A percentile compares a stretch with the other conserved stretches of the same genome.
Evolutionary conservation across 2,888 invertebrate genomes (phyloP).

Genomic region (Acanthosepion pharaonis): DNA sequence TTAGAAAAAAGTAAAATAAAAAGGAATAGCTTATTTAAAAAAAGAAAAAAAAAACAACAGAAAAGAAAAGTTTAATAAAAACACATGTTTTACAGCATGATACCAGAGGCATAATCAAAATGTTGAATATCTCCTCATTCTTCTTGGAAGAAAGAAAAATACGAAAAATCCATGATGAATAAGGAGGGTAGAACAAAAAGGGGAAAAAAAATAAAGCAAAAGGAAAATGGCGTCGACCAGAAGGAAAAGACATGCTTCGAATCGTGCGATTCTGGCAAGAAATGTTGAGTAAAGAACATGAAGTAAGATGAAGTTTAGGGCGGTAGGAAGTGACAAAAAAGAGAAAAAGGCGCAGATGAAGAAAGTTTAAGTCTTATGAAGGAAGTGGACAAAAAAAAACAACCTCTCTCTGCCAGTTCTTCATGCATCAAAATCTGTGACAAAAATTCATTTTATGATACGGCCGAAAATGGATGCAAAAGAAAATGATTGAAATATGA

Average conservation of each 20-base stretch:
- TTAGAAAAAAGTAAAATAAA: background rate
- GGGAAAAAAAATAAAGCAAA: background rate
- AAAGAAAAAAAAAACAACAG: background rate
- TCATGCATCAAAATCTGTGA: background rate
- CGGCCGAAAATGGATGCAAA: background rate
- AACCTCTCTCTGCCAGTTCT: background rate
- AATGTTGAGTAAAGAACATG: background rate
- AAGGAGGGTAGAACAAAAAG: background rate
- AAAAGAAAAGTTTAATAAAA: background rate
- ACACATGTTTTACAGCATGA: background rate
- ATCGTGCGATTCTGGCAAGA: background rate
- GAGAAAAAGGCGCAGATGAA: background rate
- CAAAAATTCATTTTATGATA: background rate
- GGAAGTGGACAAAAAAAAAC: background rate
- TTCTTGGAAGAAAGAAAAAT: background rate
- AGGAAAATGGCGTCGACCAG: background rate
- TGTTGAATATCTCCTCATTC: background rate
- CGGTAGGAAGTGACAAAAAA: background rate
- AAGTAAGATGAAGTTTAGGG: background rate
- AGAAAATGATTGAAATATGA: background rate
- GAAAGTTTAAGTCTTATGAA: background rate
- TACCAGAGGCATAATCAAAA: background rate
- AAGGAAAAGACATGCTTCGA: constrained; percentile 9
- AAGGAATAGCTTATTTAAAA: background rate
- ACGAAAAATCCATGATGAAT: no score